Conservation (phyloP, 1,140 invertebrate genomes). For the Belonocnema kinseyi region DNA sequence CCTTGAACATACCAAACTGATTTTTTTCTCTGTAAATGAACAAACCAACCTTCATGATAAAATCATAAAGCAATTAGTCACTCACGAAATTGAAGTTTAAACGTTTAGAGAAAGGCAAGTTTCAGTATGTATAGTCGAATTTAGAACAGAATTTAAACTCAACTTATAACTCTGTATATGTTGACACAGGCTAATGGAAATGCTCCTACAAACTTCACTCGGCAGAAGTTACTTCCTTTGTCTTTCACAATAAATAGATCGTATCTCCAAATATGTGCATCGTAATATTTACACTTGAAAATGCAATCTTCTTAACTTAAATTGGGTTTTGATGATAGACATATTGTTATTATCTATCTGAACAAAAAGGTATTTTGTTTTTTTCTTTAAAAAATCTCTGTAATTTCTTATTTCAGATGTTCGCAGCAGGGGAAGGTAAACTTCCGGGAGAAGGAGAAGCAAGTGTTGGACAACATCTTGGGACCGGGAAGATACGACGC, state of each 20-base stretch:
- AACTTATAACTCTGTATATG: slow-evolving; percentile 4
- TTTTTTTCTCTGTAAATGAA: neutral
- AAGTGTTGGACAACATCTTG: slow-evolving; percentile 94
- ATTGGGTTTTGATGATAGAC: neutral
- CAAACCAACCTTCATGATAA: neutral
- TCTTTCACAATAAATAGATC: neutral
- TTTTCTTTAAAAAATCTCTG: neutral
- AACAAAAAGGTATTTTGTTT: neutral
- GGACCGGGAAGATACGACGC: slow-evolving; percentile 93
- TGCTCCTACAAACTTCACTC: slow-evolving; percentile 15
- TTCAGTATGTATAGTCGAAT: slow-evolving; percentile 16
- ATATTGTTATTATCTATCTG: neutral
- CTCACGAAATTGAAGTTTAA: slow-evolving; percentile 9
- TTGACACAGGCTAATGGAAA: slow-evolving; percentile 5
- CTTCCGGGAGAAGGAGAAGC: slow-evolving; percentile 95
- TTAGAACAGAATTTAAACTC: slow-evolving; percentile 29
- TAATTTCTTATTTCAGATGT: slow-evolving; percentile 64
- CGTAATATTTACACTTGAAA: neutral
- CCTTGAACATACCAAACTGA: neutral
- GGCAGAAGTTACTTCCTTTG: slow-evolving; percentile 11
- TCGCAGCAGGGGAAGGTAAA: slow-evolving; percentile 80
- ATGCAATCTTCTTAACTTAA: neutral
- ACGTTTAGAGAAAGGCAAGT: slow-evolving; percentile 5
- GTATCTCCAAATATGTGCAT: neutral
- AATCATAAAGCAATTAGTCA: slow-evolving; percentile 16